These are phyloP conservation scores for Eumerus sabulonum DNA, from an alignment of 2,888 invertebrate species.

Conservation along the genomic window DNA sequence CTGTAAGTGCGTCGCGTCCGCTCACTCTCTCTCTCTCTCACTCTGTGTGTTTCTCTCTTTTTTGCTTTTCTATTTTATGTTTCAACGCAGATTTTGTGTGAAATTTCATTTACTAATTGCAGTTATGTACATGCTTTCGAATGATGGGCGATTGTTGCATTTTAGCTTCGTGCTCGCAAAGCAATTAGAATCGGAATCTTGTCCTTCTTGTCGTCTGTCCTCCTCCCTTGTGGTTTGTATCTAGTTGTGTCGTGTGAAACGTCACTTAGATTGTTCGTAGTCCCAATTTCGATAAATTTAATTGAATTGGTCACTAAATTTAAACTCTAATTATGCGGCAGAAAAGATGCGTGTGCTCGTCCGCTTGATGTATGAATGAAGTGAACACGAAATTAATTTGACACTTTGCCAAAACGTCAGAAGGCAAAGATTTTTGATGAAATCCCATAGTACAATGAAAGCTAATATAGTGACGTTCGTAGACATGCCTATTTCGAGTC, in stretches of 20 bases:
- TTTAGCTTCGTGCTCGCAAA: slow-evolving; percentile 12
- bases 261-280: slow-evolving; percentile 53
- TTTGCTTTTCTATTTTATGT: slow-evolving; percentile 14
- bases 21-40: not conserved
- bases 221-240: too few relatives aligned
- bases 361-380: slow-evolving; percentile 63
- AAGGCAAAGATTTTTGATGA: not conserved
- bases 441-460: too few relatives aligned
- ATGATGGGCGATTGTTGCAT: slow-evolving; percentile 57
- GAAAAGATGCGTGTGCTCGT: slow-evolving; percentile 39
- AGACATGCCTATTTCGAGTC: too few relatives aligned
- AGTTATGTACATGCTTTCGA: slow-evolving; percentile 61
- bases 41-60: slow-evolving; percentile 50
- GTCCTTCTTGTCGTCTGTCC: too few relatives aligned
- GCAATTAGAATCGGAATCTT: slow-evolving; percentile 60
- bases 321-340: slow-evolving; percentile 57
- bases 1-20: not conserved
- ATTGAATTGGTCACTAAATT: slow-evolving; percentile 64
- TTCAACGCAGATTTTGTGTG: slow-evolving; percentile 43
- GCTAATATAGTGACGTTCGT: too few relatives aligned
- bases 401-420: slow-evolving; percentile 57
- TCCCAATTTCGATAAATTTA: slow-evolving; percentile 61
- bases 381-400: slow-evolving; percentile 40
- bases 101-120: slow-evolving; percentile 64
- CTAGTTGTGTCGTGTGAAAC: slow-evolving; percentile 28